phyloP scores from a whole-genome alignment of 2,888 invertebrate genomes.

The Drosophila pegasa region DNA sequence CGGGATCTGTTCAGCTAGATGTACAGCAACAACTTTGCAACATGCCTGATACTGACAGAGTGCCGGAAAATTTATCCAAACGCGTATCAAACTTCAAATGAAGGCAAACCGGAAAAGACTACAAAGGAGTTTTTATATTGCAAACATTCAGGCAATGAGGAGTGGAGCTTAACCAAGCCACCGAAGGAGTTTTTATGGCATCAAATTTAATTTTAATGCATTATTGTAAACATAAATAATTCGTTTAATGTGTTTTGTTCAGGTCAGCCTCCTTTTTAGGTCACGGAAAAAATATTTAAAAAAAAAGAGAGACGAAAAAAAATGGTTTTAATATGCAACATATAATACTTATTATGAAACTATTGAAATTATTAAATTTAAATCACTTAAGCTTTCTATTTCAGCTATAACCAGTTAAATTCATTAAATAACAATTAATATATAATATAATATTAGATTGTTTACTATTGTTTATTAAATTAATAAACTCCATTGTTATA shows the following conservation, averaged over 20 bases:
- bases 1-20: background rate
- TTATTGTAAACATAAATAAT: background rate
- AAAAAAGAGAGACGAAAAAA: no score
- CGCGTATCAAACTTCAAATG: background rate
- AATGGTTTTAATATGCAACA: background rate
- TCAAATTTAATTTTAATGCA: background rate
- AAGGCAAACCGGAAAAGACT: background rate
- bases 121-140: background rate
- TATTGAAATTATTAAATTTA: background rate
- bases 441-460: no score
- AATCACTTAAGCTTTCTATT: no score
- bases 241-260: background rate
- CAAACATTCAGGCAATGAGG: background rate
- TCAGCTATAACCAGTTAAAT: no score
- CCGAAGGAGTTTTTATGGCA: background rate
- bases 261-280: background rate
- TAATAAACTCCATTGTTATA: no score
- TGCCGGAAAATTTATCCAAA: background rate
- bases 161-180: background rate
- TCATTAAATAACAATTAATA: no score
- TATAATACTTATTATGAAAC: background rate
- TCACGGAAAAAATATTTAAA: background rate
- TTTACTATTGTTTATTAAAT: no score
- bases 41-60: background rate
- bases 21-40: conserved; percentile 4